phyloP scores from a whole-genome alignment of 2,888 invertebrate species.

The Ochlodes sylvanus region DNA sequence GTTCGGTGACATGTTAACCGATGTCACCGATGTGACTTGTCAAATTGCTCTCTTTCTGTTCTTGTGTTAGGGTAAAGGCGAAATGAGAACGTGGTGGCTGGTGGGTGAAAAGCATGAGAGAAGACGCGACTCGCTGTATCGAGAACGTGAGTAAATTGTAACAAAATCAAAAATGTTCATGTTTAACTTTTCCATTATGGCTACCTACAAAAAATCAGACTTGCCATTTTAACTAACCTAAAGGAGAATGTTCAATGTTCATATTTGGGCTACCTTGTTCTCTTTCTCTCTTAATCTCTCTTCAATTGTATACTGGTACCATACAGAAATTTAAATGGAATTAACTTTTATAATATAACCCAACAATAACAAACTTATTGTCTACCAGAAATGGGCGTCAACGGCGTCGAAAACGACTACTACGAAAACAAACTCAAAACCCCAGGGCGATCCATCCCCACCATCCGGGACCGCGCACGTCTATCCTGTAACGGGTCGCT shows the following conservation, averaged over 20 bases:
- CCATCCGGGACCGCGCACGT: slow-evolving; percentile 72
- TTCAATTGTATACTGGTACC: no score
- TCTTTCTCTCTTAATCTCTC: no score
- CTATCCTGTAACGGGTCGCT: slow-evolving; percentile 73
- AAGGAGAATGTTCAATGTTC: no score
- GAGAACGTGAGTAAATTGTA: slow-evolving; percentile 64
- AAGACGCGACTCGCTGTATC: slow-evolving; percentile 61
- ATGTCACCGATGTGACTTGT: slow-evolving; percentile 41
- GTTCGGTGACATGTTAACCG: no score
- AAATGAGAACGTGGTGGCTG: slow-evolving; percentile 91
- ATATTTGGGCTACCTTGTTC: no score
- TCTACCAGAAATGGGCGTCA: slow-evolving; percentile 61
- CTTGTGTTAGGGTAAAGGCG: slow-evolving; percentile 88
- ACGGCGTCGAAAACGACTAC: slow-evolving; percentile 48
- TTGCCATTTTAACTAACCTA: no score
- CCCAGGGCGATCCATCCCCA: slow-evolving; percentile 61
- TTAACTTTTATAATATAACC: no score
- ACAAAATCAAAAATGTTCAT: slow-evolving; percentile 2
- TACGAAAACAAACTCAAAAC: slow-evolving; percentile 62
- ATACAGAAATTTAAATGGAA: no score
- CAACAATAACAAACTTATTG: no score
- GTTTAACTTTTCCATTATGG: no score
- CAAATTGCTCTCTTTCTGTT: background rate
- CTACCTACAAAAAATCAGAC: no score
- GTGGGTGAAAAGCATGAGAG: slow-evolving; percentile 85